Base-by-base conservation (phyloP, 2,113 vertebrate species). In the Apus apus region DNA sequence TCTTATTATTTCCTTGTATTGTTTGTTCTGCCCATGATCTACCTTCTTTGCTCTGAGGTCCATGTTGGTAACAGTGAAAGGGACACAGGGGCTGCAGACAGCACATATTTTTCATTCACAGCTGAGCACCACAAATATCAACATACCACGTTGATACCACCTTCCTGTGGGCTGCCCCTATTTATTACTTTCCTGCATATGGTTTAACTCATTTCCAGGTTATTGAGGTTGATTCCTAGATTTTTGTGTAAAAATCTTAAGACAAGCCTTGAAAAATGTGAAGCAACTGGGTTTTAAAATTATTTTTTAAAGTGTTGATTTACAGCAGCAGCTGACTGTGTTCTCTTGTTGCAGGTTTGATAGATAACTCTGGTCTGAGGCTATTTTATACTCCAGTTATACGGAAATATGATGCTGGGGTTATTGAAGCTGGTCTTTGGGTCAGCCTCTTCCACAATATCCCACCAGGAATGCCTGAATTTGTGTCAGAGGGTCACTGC, bases 371-470 rank as follows among this genome's bases (percentile, higher is more conserved):
- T 45, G 99, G 99, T 66, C 96, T 99, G 90, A 97, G 98, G 86
- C 61, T 99, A 34, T 97, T 98, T 96, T 98, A 99, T 67, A 99
- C 98, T 13, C 90, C 96, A 4, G 95, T 96, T 85, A 92, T 98
- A 97, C 97, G 98, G 93, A 97, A 97, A 92, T 98, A 98, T 0
- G 99, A 99, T 90, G 98, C 98, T 16, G 99, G 99, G 30, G 98
- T 99, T 87, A 98, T 99, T 64, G 98, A 99, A 97, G 98, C 98
- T 1, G 99, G 99, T 77, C 98, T 99, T 79, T 99, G 98, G 99
- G 98, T 99, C 77, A 99, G 99, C 79, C 98, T 99, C 27, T 99
- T 98, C 96, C 99, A 99, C 83, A 99, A 98, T 94, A 98, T 99
- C 80, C 99, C 99, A 83, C 99, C 99, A 0, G 98, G 98, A 73